These are phyloP conservation scores for Halcyon leucocephala DNA, from an alignment of 2,797 vertebrate genomes.

Conservation along the genomic window DNA sequence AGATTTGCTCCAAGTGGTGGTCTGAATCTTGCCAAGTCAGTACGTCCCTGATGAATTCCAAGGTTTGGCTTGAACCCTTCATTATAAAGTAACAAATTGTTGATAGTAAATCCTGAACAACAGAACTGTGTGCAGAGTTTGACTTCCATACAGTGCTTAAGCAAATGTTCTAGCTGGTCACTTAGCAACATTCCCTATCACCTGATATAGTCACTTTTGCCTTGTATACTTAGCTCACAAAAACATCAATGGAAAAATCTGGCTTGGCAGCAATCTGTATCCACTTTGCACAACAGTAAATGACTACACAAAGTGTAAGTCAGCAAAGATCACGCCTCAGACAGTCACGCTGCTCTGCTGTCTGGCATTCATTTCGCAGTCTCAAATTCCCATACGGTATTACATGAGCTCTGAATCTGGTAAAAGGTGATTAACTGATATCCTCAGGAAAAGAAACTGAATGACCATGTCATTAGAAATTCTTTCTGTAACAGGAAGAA, in stretches of 20 bases:
- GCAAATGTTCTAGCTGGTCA: not conserved
- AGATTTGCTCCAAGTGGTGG: not conserved
- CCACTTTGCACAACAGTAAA: not conserved
- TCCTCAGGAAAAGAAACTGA: not conserved
- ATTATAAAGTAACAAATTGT: not conserved
- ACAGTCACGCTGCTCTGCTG: not conserved
- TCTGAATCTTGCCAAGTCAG: not conserved
- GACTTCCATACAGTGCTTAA: not conserved
- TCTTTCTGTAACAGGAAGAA: not conserved
- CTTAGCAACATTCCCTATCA: not conserved
- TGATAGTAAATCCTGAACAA: not conserved
- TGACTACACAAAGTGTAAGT: not conserved
- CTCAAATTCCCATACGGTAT: constrained; percentile 5
- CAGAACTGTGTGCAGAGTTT: not conserved
- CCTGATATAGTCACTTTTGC: not conserved
- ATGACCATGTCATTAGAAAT: not conserved
- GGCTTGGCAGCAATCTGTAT: not conserved
- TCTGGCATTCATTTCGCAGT: constrained; percentile 12
- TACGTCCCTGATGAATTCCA: not conserved
- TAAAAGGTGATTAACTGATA: not conserved
- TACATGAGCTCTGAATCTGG: not conserved
- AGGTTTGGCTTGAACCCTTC: not conserved
- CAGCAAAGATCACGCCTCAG: not conserved
- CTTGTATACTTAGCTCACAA: not conserved
- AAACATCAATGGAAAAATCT: not conserved